Evolutionary conservation across 2,113 vertebrate genomes (phyloP).

Genomic region (Chiloscyllium plagiosum): DNA sequence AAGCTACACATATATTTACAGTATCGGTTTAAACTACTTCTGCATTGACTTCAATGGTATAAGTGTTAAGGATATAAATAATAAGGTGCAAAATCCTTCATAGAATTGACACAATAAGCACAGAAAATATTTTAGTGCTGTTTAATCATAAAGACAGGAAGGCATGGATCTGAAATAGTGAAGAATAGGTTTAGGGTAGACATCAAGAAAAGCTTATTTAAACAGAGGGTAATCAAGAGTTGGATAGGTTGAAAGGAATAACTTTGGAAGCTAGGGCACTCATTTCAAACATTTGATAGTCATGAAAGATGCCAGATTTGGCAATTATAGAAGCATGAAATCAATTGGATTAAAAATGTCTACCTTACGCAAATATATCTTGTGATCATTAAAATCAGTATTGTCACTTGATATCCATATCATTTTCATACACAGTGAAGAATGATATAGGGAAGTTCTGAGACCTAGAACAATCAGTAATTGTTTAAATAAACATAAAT

Average conservation of each 20-base stretch:
- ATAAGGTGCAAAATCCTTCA: neutral
- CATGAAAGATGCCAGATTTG: neutral
- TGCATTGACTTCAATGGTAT: neutral
- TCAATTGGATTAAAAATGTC: neutral
- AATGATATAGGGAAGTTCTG: neutral
- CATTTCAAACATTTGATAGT: neutral
- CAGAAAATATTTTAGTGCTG: neutral
- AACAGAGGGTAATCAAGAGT: neutral
- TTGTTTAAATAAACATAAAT: neutral
- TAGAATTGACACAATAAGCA: neutral
- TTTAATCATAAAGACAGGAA: neutral
- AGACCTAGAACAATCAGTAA: neutral
- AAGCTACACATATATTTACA: neutral
- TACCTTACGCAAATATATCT: neutral
- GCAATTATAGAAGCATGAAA: neutral
- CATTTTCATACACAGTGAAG: neutral
- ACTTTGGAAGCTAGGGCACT: neutral
- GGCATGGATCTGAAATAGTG: neutral
- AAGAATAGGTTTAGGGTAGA: neutral
- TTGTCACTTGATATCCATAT: neutral
- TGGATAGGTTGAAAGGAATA: neutral
- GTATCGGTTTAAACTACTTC: neutral
- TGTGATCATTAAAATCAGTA: neutral
- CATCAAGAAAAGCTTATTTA: neutral
- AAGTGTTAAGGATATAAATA: neutral